phyloP scores from a whole-genome alignment of 2,888 invertebrate genomes.

The Carterocephalus palaemon region DNA sequence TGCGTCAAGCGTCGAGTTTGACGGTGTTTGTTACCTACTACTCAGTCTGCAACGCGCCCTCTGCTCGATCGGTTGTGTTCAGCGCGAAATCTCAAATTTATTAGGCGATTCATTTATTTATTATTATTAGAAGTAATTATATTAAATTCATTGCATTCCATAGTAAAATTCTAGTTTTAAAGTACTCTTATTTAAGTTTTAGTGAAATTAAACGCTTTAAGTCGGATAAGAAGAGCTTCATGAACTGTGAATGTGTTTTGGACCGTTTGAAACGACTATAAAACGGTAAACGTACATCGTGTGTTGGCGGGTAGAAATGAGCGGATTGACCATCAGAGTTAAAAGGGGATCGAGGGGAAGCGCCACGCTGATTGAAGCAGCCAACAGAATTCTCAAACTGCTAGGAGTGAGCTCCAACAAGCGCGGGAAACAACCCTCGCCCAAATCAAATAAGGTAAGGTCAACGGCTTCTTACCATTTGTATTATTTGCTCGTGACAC shows the following conservation, averaged over 20 bases:
- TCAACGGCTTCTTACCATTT: constrained; percentile 58
- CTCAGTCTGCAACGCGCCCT: constrained; percentile 67
- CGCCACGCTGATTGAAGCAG: constrained; percentile 76
- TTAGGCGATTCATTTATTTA: constrained; percentile 41
- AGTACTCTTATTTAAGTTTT: constrained; percentile 32
- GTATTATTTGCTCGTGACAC: constrained; percentile 32
- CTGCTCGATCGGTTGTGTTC: constrained; percentile 52
- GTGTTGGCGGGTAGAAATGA: constrained; percentile 74
- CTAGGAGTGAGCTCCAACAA: constrained; percentile 75
- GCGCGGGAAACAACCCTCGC: constrained; percentile 78
- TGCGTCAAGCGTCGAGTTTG: constrained; percentile 48
- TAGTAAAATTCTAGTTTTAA: constrained; percentile 39
- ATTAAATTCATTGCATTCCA: constrained; percentile 49
- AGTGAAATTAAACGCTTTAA: constrained; percentile 26
- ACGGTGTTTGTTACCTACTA: constrained; percentile 36
- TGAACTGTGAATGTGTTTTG: constrained; percentile 68
- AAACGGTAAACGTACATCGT: constrained; percentile 57
- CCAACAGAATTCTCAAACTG: constrained; percentile 75
- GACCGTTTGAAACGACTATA: constrained; percentile 62
- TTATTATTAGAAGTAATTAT: constrained; percentile 44
- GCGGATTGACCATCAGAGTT: constrained; percentile 76
- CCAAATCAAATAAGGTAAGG: constrained; percentile 73
- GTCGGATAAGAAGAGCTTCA: constrained; percentile 43
- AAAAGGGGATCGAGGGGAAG: constrained; percentile 78
- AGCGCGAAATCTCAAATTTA: constrained; percentile 42